Base-by-base conservation (phyloP, 1,140 invertebrate genomes). In the Amyelois transitella region DNA sequence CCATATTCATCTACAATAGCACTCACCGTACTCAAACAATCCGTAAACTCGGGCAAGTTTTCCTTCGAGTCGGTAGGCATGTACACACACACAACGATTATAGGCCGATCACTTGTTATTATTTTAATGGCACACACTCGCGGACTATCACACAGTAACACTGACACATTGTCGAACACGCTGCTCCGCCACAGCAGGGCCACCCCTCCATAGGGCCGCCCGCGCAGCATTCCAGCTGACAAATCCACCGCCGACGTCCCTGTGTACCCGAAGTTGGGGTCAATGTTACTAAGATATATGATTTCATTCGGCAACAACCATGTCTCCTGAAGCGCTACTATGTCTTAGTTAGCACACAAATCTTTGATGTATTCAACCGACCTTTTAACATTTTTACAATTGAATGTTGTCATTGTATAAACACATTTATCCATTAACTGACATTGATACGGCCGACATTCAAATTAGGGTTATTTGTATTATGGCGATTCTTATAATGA, bases 231-330 rank as follows among this genome's bases (percentile, higher is more conserved):
- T 24, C 49, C 21, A 1, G 55, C 32, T 6, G 55, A 51, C 10
- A 43, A 44, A 18, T 58, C 55, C 49, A 58, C 21, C n/a, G 55
- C 49, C 12, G 55, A 58, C 12, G 48, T 45, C 12, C 58, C 53
- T 1, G 58, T 55, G 10, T 24, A 55, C 0, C 21, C 53, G n/a
- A 60, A 60, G 1, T 45, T 20, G 6, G 14, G n/a, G 43, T 55
- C 48, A 7, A 63, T 59, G 17, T 20, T 20, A n/a, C 44, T 52
- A 0, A 63, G 43, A 22, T 49, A 58, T 12, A 17, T 1, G 20
- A 63, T 52, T 17, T 63, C 61, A 20, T 63, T 22, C 0, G 61
- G 56, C 48, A 55, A n/a, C 14, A 63, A 19, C 61, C 61, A n/a
- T n/a, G n/a, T n/a, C n/a, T n/a, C n/a, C n/a, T n/a, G n/a, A n/a